phyloP scores from a whole-genome alignment of 2,797 vertebrate genomes.

The Melanotaenia trifasciata region DNA sequence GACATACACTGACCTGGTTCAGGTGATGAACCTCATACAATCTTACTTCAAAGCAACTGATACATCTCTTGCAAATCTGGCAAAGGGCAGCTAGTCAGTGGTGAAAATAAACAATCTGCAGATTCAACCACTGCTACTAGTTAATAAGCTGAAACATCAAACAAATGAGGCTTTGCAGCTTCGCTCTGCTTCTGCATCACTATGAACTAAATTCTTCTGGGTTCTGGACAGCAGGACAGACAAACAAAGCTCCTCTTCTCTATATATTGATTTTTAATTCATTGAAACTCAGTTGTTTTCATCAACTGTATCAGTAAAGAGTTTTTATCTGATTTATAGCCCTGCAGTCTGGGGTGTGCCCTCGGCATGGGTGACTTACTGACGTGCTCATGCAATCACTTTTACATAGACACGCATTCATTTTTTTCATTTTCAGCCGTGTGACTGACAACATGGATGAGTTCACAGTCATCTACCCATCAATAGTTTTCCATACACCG shows the following conservation, averaged over 20 bases:
- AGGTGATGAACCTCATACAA: neutral
- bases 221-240: neutral
- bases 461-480: slow-evolving; percentile 42
- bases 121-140: neutral
- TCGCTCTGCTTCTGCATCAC: neutral
- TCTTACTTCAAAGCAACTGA: neutral
- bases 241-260: neutral
- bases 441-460: slow-evolving; percentile 24
- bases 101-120: neutral
- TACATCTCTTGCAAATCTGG: neutral
- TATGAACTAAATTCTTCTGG: neutral
- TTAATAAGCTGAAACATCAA: neutral
- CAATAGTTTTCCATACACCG: slow-evolving; percentile 58
- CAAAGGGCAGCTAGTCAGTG: neutral
- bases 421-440: slow-evolving; percentile 17
- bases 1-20: neutral
- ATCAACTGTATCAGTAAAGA: slow-evolving; percentile 20
- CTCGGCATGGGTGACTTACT: slow-evolving; percentile 26
- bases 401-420: neutral
- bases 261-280: neutral
- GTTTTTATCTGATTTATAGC: slow-evolving; percentile 45
- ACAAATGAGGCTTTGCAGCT: neutral
- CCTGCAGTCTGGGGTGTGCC: slow-evolving; percentile 52
- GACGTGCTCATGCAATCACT: slow-evolving; percentile 2
- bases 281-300: neutral